Evolutionary conservation across 2,888 invertebrate species (phyloP), one percentile per base, ranked within the genome.

Genomic region (Agriopis marginaria): DNA sequence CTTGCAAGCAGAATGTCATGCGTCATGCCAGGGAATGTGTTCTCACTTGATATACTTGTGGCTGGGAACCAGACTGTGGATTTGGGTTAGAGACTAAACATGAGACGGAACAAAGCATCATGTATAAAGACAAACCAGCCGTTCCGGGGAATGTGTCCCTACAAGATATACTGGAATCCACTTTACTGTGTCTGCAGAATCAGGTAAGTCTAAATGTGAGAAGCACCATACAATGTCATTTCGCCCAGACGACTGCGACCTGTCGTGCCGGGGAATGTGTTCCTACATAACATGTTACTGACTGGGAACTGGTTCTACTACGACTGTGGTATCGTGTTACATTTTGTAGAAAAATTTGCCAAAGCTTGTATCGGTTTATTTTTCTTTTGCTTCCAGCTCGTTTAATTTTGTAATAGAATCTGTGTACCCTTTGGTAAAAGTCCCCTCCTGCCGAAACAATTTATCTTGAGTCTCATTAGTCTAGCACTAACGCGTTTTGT

Each of bases 161-260:
- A 0, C 95, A 96, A 51, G 96, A 97, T 71, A 94, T 98, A 49
- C 94, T 96, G 72, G 95, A 97, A 96, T 86, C 96, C 96, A 73
- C 95, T 97, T 82, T 95, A 93, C 63, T 98, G 98, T 77, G 97
- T 98, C 84, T 98, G 98, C 82, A 96, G 97, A 68, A 95, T 98
- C 72, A 98, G 98, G 98, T 98, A 91, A 94, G 94, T 17, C 7
- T 10, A 23, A 1, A 45, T 45, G 44, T 8, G 9, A 45, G 11
- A 45, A 7, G 9, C 11, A 10, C 9, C 44, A 40, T 40, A 40
- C 40, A 7, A 23, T 23, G 17, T 23, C 0, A 23, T 0, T 23
- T 23, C n/a, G 17, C 17, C 96, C 2, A 96, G 96, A 40, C 96
- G 95, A 50, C 92, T 95, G 23, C 96, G 96, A 85, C 97, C 97